Evolutionary conservation across 2,113 vertebrate species (phyloP).

Genomic region (Notothenia rossii): DNA sequence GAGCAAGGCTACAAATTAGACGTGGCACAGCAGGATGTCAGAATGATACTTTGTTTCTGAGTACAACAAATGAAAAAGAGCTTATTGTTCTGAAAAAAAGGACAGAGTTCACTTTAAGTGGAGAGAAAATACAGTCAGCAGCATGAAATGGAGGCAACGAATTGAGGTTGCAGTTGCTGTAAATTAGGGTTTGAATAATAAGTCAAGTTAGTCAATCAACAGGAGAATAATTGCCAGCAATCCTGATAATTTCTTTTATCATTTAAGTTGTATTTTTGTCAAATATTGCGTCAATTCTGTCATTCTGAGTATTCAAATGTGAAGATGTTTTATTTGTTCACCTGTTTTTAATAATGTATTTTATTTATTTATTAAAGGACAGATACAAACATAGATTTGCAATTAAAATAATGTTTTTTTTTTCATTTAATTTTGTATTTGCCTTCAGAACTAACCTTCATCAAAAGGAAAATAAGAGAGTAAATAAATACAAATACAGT

Average conservation of each 20-base stretch:
- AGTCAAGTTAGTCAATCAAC: neutral
- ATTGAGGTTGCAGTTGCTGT: neutral
- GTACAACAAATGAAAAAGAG: constrained; percentile 27
- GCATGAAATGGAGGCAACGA: too few species aligned
- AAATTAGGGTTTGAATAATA: neutral
- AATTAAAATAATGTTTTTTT: too few species aligned
- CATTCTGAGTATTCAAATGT: neutral
- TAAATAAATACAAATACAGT: too few species aligned
- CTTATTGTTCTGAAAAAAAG: constrained; percentile 16
- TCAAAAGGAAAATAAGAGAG: too few species aligned
- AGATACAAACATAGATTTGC: too few species aligned
- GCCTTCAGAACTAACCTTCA: too few species aligned
- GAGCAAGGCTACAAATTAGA: constrained; percentile 61
- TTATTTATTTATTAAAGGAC: too few species aligned
- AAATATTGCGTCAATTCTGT: too few species aligned
- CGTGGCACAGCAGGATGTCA: constrained; percentile 53
- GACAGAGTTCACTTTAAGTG: neutral
- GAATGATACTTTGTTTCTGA: constrained; percentile 46
- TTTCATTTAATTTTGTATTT: too few species aligned
- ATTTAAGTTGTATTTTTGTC: neutral
- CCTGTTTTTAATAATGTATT: too few species aligned
- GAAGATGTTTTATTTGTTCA: neutral
- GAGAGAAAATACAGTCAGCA: neutral
- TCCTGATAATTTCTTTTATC: neutral
- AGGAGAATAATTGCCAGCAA: neutral